Percentiles rank a stretch among this genome's conserved stretches.
phyloP scores from a whole-genome alignment of 2,113 vertebrate species.

The Strix aluco region DNA sequence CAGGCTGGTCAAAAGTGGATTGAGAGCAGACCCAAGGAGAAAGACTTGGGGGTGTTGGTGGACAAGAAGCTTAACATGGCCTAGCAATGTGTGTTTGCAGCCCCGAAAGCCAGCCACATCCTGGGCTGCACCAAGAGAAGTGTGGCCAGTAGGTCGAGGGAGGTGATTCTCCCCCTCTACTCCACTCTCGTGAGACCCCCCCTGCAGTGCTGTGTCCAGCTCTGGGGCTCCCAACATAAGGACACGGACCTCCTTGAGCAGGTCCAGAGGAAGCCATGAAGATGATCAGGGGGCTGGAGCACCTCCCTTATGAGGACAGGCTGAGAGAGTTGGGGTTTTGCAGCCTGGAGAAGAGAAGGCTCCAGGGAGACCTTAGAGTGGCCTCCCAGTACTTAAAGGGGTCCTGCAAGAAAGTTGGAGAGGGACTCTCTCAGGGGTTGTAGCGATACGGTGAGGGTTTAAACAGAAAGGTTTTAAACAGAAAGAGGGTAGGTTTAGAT shows the following conservation, averaged over 20 bases:
- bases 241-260: too few species aligned
- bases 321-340: too few species aligned
- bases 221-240: too few species aligned
- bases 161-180: background rate
- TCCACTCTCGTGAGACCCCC: background rate
- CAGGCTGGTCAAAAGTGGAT: background rate
- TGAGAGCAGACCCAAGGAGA: background rate
- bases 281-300: too few species aligned
- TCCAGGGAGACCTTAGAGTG: too few species aligned
- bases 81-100: background rate
- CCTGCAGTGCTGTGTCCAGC: too few species aligned
- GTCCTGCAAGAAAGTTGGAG: background rate
- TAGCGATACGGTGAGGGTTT: background rate
- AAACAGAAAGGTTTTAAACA: too few species aligned
- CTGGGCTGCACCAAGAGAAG: background rate
- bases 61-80: background rate
- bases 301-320: too few species aligned
- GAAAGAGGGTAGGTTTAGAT: too few species aligned
- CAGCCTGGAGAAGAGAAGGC: too few species aligned
- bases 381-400: background rate
- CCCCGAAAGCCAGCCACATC: background rate
- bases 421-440: background rate
- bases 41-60: background rate
- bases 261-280: too few species aligned
- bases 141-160: background rate